Evolutionary conservation across 2,888 invertebrate species (phyloP), one percentile per base, ranked within the genome.

Genomic region (Scelioninae gen. 1): DNA sequence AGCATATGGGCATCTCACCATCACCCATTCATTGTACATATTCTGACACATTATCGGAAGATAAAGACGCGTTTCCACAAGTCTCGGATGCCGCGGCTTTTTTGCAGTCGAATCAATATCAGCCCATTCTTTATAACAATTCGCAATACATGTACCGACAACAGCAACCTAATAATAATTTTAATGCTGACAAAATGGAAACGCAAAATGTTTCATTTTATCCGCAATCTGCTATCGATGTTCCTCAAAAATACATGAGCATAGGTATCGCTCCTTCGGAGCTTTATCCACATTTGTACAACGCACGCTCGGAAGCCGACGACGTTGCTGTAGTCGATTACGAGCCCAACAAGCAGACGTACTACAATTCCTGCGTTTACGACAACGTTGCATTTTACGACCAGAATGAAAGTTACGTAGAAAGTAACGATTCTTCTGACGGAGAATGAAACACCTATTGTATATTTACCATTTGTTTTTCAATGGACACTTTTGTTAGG

Each of bases 11-110:
- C 90, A 90, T 89, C 78, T 89, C 91, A 88, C n/a, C n/a, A n/a
- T 91, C 91, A 87, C 86, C 90, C 87, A 90, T 90, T 89, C 90
- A 91, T 90, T 91, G 90, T 88, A 90, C 89, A 87, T 90, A 91
- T 88, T 91, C 90, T 87, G 91, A 92, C 89, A 90, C 89, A 86
- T 85, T 89, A 88, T 89, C 87, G 87, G 90, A 91, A 11, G 60
- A 10, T 5, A 77, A 68, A 68, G 38, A 53, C 40, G 32, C 60
- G 51, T 34, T 58, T 16, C 40, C 58, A 4, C 58, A 38, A 34
- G 40, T 58, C 15, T 23, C 75, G 10, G 68, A 69, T 8, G 55
- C 55, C 34, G 75, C 56, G 31, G 16, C 88, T 71, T 84, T 87
- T 58, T 78, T 88, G 83, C 87, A 85, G 74, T 87, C 87, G 51